Percentiles rank a stretch among this genome's conserved stretches.
These are phyloP conservation scores for Schizothorax lantsangensis DNA, from an alignment of 2,797 vertebrate species.

Conservation along the genomic window DNA sequence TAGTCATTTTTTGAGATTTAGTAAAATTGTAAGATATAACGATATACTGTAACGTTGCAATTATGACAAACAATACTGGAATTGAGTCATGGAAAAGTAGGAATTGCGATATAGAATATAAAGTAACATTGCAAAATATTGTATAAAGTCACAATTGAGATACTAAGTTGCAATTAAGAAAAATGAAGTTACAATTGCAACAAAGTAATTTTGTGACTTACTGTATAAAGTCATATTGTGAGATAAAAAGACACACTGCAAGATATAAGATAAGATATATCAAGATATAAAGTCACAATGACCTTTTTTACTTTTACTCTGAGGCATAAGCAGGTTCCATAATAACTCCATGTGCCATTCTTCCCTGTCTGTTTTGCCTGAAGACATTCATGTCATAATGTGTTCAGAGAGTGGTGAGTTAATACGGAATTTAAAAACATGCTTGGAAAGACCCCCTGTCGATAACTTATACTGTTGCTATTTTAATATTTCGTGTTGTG, in stretches of 20 bases:
- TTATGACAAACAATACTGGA: background rate
- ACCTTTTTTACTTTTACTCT: background rate
- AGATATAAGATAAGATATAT: background rate
- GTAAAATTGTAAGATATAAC: too few relatives aligned
- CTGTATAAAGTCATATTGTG: background rate
- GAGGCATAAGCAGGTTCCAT: background rate
- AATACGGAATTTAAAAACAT: conserved; percentile 4
- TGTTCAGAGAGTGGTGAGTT: background rate
- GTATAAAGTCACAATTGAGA: background rate
- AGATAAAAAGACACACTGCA: background rate
- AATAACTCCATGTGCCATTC: background rate
- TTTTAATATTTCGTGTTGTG: conserved; percentile 27
- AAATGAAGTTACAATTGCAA: background rate
- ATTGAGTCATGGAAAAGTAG: too few relatives aligned
- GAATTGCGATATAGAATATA: background rate
- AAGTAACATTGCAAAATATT: background rate
- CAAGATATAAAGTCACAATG: background rate
- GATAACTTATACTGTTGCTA: conserved; percentile 5
- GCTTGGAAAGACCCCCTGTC: background rate
- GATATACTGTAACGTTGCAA: background rate
- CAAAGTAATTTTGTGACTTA: background rate
- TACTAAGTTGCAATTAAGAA: background rate
- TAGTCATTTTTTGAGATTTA: too few relatives aligned
- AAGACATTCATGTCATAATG: conserved; percentile 22
- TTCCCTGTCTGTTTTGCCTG: background rate